A percentile compares a stretch with the other conserved stretches of the same genome.
Evolutionary conservation across 2,113 vertebrate species (phyloP).

Genomic region (Oryzias curvinotus): DNA sequence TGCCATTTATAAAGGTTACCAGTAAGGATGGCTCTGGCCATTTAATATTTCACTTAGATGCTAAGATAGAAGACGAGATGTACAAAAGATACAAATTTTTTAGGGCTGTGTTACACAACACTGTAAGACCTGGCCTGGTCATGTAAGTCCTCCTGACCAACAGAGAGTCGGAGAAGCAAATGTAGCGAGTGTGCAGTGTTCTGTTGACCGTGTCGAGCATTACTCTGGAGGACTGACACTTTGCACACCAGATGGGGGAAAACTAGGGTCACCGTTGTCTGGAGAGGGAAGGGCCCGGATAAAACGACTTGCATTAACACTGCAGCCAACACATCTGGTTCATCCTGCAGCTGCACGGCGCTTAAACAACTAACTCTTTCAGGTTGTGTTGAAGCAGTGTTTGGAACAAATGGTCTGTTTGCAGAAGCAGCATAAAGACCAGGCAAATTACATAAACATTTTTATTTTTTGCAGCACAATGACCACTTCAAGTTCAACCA

Average conservation of each 20-base stretch:
- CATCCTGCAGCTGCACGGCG: conserved; percentile 24
- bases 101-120: conserved; percentile 62
- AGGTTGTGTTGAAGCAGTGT: conserved; percentile 24
- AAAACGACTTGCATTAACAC: conserved; percentile 32
- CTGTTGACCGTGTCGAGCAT: conserved; percentile 58
- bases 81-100: conserved; percentile 76
- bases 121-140: conserved; percentile 71
- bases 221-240: conserved; percentile 57
- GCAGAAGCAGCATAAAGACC: conserved; percentile 1
- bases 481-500: conserved; percentile 32
- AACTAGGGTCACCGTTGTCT: conserved; percentile 30
- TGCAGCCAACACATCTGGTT: conserved; percentile 49
- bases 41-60: conserved; percentile 82
- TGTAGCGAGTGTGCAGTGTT: conserved; percentile 51
- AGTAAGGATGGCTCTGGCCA: conserved; percentile 72
- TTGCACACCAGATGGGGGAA: conserved; percentile 51
- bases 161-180: conserved; percentile 70
- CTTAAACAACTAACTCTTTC: conserved; percentile 23
- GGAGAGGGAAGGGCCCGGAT: conserved; percentile 35
- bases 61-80: conserved; percentile 73
- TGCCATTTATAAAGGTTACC: conserved; percentile 78
- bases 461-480: conserved; percentile 23
- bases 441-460: conserved; percentile 27
- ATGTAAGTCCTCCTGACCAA: conserved; percentile 60
- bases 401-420: conserved; percentile 2